Base-by-base conservation (phyloP, 2,888 invertebrate species). In the Iselma pallidipennis region DNA sequence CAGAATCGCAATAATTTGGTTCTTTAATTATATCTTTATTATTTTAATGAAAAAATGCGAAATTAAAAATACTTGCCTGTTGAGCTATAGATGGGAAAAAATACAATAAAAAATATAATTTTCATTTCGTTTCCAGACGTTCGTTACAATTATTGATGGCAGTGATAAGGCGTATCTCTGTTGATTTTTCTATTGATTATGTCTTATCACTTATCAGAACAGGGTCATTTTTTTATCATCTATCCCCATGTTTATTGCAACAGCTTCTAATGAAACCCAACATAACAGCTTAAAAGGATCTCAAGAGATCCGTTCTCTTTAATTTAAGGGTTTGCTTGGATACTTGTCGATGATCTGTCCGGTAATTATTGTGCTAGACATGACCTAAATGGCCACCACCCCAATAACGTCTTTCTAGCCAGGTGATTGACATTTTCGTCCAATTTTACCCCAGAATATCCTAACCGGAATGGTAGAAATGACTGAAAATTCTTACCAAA, bases 401-500 rank as follows among this genome's bases (percentile, higher is more conserved):
- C n/a, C n/a, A n/a, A n/a, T n/a, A n/a, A n/a, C n/a, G n/a, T n/a
- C n/a, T n/a, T n/a, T n/a, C n/a, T n/a, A n/a, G n/a, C n/a, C n/a
- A n/a, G n/a, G n/a, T n/a, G n/a, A n/a, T n/a, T n/a, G n/a, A n/a
- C n/a, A n/a, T n/a, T n/a, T n/a, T n/a, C n/a, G n/a, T n/a, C n/a
- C n/a, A n/a, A n/a, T 45, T 7, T 45, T 21, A 12, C 21, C n/a
- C 12, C 14, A 45, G 48, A n/a, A 12, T 45, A 10, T 7, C 9
- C 9, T 7, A 45, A 45, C 9, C 12, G 21, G 2, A n/a, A 12
- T 12, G 9, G 7, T 16, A 16, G 14, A 1, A 25, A 48, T 29
- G 29, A 48, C 21, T 16, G 9, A 33, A 19, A 16, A 25, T 0
- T 12, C 21, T 45, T 59, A 59, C 28, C 54, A 59, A 59, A 59